Percentiles rank a stretch among this genome's conserved stretches.
Conservation (phyloP, 1,140 invertebrate species). For the Pachyrhynchus sulphureomaculatus region DNA sequence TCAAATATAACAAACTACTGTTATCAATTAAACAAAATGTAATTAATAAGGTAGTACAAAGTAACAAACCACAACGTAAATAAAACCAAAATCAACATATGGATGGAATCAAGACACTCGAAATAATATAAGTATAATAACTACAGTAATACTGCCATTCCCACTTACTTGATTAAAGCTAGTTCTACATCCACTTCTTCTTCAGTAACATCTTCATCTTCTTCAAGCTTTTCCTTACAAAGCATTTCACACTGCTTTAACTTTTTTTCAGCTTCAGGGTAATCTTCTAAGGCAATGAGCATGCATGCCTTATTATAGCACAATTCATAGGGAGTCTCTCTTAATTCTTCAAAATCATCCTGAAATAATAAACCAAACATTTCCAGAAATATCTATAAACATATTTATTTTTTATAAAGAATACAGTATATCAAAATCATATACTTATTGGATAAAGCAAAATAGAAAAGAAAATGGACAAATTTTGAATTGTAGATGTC, state of each 20-base stretch:
- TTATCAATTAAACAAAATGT: too few relatives aligned
- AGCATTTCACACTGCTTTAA: constrained; percentile 80
- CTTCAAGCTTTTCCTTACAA: constrained; percentile 79
- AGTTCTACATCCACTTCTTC: constrained; percentile 88
- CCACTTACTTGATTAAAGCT: constrained; percentile 74
- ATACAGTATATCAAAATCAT: too few relatives aligned
- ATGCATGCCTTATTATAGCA: constrained; percentile 87
- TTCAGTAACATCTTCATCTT: constrained; percentile 81
- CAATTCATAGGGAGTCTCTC: constrained; percentile 73
- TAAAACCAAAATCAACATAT: too few relatives aligned
- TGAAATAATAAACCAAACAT: constrained; percentile 26
- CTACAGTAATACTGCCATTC: too few relatives aligned
- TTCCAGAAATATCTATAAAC: not conserved
- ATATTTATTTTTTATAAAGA: not conserved
- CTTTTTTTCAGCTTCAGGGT: constrained; percentile 77
- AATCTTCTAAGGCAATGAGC: constrained; percentile 70
- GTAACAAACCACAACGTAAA: too few relatives aligned
- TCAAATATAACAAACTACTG: constrained; percentile 31
- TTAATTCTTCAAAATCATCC: constrained; percentile 37
- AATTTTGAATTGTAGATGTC: too few relatives aligned
- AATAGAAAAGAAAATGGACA: too few relatives aligned
- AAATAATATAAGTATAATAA: too few relatives aligned
- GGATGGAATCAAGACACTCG: too few relatives aligned
- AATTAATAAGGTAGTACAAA: too few relatives aligned
- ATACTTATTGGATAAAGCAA: too few relatives aligned